Conservation (phyloP, 2,888 invertebrate genomes). For the Leptopilina myrica region DNA sequence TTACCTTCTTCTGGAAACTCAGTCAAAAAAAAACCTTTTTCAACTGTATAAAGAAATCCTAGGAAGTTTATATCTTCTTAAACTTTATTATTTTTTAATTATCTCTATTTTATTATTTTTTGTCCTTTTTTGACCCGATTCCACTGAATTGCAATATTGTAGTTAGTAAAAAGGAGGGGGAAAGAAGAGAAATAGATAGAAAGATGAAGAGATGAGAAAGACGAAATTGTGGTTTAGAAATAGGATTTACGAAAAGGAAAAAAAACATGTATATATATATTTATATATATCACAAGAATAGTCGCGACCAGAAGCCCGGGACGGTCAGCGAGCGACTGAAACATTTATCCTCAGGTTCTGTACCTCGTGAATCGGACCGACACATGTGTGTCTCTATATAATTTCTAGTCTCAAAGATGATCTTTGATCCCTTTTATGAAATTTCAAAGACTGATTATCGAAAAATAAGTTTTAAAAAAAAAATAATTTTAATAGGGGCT, state of each 20-base stretch:
- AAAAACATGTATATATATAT: too few relatives aligned
- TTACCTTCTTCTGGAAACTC: conserved; percentile 17
- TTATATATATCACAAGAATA: not conserved
- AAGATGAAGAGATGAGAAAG: not conserved
- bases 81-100: too few relatives aligned
- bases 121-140: conserved; percentile 7
- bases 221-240: not conserved
- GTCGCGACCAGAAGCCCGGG: conserved; percentile 40
- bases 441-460: too few relatives aligned
- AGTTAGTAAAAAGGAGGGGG: not conserved
- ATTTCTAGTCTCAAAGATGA: conserved; percentile 44
- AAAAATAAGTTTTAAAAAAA: too few relatives aligned
- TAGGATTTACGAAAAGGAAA: not conserved
- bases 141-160: not conserved
- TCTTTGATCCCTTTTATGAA: conserved; percentile 56
- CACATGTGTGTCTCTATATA: conserved; percentile 16
- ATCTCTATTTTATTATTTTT: conserved; percentile 12
- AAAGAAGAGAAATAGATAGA: not conserved
- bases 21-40: not conserved
- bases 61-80: not conserved
- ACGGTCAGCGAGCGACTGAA: conserved; percentile 58
- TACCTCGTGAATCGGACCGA: conserved; percentile 42
- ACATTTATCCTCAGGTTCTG: conserved; percentile 43
- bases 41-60: not conserved
- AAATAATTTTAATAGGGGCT: too few relatives aligned